Evolutionary conservation across 2,888 invertebrate species (phyloP).

Genomic region (Rhagonycha lutea): DNA sequence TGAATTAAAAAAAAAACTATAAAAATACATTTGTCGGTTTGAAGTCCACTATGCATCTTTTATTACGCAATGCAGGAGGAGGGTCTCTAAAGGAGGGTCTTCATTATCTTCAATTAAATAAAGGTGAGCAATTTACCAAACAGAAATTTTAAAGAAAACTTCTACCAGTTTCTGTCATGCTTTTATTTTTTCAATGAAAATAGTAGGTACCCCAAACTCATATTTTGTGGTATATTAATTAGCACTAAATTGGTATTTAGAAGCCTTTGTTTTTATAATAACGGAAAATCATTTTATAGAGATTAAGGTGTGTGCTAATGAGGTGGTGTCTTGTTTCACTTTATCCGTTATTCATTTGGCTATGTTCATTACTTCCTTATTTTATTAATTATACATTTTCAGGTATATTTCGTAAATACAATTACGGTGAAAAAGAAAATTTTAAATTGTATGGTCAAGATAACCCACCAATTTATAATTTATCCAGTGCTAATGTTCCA

Average conservation of each 20-base stretch:
- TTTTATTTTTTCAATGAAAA: too few relatives aligned
- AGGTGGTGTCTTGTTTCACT: too few relatives aligned
- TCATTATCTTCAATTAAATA: slow-evolving; percentile 58
- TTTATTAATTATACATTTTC: too few relatives aligned
- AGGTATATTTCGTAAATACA: background rate
- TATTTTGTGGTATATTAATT: too few relatives aligned
- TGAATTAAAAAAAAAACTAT: background rate
- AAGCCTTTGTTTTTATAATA: too few relatives aligned
- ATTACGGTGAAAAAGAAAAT: background rate
- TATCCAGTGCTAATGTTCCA: background rate
- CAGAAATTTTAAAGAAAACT: slow-evolving; percentile 29
- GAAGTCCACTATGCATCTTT: background rate
- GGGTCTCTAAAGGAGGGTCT: slow-evolving; percentile 58
- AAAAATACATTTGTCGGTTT: background rate
- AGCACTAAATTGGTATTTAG: too few relatives aligned
- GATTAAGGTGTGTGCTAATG: too few relatives aligned
- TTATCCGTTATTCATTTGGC: too few relatives aligned
- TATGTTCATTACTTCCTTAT: too few relatives aligned
- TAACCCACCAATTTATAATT: background rate
- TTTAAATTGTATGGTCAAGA: background rate
- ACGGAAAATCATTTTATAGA: too few relatives aligned
- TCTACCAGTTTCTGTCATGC: slow-evolving; percentile 34
- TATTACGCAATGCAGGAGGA: slow-evolving; percentile 33
- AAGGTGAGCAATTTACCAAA: slow-evolving; percentile 42
- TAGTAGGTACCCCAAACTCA: too few relatives aligned